Evolutionary conservation across 2,797 vertebrate species (phyloP).

Genomic region (Sebastolobus altivelis): DNA sequence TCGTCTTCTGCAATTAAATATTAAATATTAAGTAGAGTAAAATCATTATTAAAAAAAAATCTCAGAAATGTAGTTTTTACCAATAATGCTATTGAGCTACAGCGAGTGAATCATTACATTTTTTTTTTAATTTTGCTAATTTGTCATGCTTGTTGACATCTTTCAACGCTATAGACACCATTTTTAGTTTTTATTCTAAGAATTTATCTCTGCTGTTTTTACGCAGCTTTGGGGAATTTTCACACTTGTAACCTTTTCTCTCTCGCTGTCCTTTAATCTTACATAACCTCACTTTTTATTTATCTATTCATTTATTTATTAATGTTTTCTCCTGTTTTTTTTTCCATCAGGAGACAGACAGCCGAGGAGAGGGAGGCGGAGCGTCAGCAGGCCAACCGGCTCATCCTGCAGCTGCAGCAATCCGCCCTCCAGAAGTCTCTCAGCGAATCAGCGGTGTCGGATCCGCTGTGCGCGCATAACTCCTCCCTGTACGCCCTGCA

Average conservation of each 20-base stretch:
- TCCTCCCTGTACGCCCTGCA: conserved; percentile 97
- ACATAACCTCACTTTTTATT: neutral
- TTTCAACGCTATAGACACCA: neutral
- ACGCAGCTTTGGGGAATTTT: neutral
- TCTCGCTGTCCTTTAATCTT: neutral
- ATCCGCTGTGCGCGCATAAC: conserved; percentile 96
- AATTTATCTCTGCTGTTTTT: neutral
- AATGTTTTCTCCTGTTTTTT: neutral
- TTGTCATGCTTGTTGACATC: neutral
- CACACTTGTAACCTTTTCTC: accelerated
- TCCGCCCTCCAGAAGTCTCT: conserved; percentile 95
- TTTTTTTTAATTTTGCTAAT: neutral
- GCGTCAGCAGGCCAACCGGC: conserved; percentile 94
- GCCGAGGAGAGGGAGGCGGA: conserved; percentile 97
- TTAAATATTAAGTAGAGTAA: neutral
- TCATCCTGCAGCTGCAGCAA: conserved; percentile 96
- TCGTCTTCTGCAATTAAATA: neutral
- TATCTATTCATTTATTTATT: neutral
- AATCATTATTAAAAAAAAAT: too few relatives aligned
- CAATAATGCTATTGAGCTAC: neutral
- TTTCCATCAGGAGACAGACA: conserved; percentile 90
- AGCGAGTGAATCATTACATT: neutral
- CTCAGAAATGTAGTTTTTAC: neutral
- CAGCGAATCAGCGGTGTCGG: conserved; percentile 89
- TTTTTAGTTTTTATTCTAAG: neutral